Conservation (phyloP, 1,140 invertebrate genomes). For the Drosophila tristis region DNA sequence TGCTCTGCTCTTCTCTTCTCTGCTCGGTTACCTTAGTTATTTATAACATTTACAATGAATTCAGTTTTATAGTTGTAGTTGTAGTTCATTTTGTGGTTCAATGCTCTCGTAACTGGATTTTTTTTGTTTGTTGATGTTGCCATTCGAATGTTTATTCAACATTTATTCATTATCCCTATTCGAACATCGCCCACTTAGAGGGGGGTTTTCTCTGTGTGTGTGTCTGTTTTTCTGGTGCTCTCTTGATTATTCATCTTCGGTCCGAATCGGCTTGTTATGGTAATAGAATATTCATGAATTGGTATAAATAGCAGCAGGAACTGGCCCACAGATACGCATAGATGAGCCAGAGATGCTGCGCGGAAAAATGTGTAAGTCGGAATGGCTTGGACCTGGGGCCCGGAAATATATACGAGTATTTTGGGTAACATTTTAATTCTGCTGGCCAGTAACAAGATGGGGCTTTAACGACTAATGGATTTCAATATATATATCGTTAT, state of each 20-base stretch:
- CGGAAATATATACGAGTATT: constrained; percentile 1
- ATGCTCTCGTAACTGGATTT: constrained; percentile 14
- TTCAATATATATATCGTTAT: constrained; percentile 28
- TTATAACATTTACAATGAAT: constrained; percentile 80
- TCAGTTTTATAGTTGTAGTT: constrained; percentile 59
- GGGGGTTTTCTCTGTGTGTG: background rate
- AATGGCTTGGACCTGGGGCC: constrained; percentile 16
- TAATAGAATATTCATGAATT: constrained; percentile 73
- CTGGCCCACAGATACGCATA: background rate
- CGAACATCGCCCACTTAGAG: constrained; percentile 40
- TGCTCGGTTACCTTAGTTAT: constrained; percentile 68
- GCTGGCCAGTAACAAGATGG: constrained; percentile 1
- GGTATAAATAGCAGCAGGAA: constrained; percentile 35
- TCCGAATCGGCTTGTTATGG: constrained; percentile 47
- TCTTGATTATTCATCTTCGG: constrained; percentile 23
- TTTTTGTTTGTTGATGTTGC: background rate
- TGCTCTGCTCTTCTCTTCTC: constrained; percentile 28
- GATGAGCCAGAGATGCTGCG: too few relatives aligned
- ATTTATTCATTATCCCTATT: constrained; percentile 77
- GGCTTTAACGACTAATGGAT: constrained; percentile 35
- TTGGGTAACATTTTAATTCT: constrained; percentile 16
- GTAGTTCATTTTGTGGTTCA: constrained; percentile 6
- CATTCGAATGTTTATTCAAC: constrained; percentile 54
- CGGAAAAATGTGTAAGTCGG: constrained; percentile 8
- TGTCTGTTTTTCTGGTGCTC: background rate